Percentiles rank a stretch among this genome's conserved stretches.
Conservation (phyloP, 2,888 invertebrate genomes). For the Phymatocera aterrima region DNA sequence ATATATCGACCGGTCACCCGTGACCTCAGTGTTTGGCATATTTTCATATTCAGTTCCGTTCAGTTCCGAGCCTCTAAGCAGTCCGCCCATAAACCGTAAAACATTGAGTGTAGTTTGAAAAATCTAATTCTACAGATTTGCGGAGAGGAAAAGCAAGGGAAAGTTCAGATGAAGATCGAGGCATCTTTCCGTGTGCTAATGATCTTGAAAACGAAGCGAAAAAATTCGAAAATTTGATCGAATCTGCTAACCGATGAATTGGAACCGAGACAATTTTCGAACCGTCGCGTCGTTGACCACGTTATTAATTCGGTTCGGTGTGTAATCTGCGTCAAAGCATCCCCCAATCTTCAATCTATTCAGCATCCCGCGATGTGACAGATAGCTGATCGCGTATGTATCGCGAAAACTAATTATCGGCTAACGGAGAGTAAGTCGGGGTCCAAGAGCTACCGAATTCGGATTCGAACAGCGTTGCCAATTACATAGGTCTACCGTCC, state of each 20-base stretch:
- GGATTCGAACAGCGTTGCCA: slow-evolving; percentile 1
- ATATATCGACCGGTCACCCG: background rate
- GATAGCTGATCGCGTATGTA: background rate
- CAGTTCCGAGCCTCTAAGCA: slow-evolving; percentile 2
- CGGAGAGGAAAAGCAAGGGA: background rate
- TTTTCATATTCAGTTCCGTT: slow-evolving; percentile 36
- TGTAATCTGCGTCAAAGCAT: background rate
- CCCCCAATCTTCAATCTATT: background rate
- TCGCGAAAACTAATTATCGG: slow-evolving; percentile 2
- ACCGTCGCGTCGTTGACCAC: too few species aligned
- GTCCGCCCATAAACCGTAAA: background rate
- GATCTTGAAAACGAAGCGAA: too few species aligned
- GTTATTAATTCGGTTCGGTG: too few species aligned
- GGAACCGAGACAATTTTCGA: too few species aligned
- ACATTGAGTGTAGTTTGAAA: slow-evolving; percentile 12
- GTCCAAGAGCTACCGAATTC: background rate
- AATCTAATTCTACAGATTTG: background rate
- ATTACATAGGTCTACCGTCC: background rate
- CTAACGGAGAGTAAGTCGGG: background rate
- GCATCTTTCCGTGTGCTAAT: too few species aligned
- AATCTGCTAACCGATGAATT: too few species aligned
- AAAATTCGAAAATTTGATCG: too few species aligned
- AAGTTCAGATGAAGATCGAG: too few species aligned
- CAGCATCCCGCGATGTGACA: background rate
- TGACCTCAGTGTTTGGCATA: slow-evolving; percentile 15